Base-by-base conservation (phyloP, 2,113 vertebrate species). In the Ariopsis seemanni region DNA sequence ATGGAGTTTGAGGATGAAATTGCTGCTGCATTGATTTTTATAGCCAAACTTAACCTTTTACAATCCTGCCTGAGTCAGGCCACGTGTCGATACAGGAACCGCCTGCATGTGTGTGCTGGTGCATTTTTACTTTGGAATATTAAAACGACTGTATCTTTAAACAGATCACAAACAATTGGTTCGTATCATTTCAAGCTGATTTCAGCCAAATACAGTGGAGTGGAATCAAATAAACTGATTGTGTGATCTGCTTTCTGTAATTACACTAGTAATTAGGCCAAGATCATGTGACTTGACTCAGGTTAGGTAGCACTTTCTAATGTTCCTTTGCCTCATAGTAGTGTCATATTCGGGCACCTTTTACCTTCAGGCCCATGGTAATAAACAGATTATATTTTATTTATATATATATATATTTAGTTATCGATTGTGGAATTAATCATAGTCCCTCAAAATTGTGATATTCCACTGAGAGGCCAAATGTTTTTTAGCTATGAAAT, bases 301-400 rank as follows among this genome's bases (percentile, higher is more conserved):
- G 60, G 58, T 53, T 48, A 57, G 50, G 65, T 22, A 84, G 30
- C 27, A 22, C 63, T 71, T 84, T 50, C 52, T 60, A n/a, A 72
- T 84, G 53, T 60, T 50, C 25, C 27, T 42, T n/a, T 50, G 72
- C 52, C 63, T 57, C 55, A 52, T 71, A 12, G 34, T 79, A 48
- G 18, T 18, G 50, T 52, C 58, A 17, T 83, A 20, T 63, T 79
- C 63, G 58, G 77, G 67, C 69, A 69, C 27, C 71, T 67, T 79
- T 93, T 93, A 91, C 91, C 92, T 85, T 91, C 65, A 89, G 81
- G 86, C 90, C 72, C 80, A 87, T 52, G 88, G 86, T 34, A 91
- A 90, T 89, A 91, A 65, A 79, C 62, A 86, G 88, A 80, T 34
- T 90, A 85, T 93, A 87, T 93, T 93, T 93, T 92, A 90, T 83